Evolutionary conservation across 1,140 invertebrate species (phyloP).

Genomic region (Drosophila subpulchrella): DNA sequence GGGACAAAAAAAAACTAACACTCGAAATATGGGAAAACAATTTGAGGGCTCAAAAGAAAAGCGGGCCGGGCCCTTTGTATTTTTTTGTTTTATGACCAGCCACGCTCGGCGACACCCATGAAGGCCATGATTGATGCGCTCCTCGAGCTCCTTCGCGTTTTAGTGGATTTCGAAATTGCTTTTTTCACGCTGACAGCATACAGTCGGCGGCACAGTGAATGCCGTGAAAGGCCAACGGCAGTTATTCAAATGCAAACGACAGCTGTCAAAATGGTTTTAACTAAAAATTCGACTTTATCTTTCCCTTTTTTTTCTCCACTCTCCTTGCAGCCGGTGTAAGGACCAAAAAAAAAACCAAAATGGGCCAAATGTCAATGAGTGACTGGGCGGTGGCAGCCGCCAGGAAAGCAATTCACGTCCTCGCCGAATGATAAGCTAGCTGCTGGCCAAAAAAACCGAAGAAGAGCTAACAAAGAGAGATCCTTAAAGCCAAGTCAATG

Average conservation of each 20-base stretch:
- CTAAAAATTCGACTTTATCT: slow-evolving; percentile 63
- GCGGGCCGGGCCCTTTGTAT: slow-evolving; percentile 22
- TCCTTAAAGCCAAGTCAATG: slow-evolving; percentile 65
- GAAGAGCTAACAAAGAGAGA: slow-evolving; percentile 16
- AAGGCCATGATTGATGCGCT: slow-evolving; percentile 72
- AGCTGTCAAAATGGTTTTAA: slow-evolving; percentile 78
- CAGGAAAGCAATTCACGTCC: slow-evolving; percentile 21
- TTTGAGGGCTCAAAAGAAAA: slow-evolving; percentile 71
- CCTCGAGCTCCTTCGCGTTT: slow-evolving; percentile 49
- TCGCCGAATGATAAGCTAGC: slow-evolving; percentile 59
- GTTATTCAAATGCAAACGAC: slow-evolving; percentile 83
- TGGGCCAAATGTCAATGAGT: slow-evolving; percentile 58
- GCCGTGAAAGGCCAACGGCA: slow-evolving; percentile 51
- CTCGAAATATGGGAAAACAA: slow-evolving; percentile 72
- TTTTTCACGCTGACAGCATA: slow-evolving; percentile 76
- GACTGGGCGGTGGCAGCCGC: slow-evolving; percentile 22
- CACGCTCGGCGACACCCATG: slow-evolving; percentile 42
- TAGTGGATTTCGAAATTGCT: slow-evolving; percentile 80
- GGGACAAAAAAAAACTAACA: slow-evolving; percentile 14
- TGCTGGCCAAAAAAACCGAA: slow-evolving; percentile 15
- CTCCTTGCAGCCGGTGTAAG: slow-evolving; percentile 25
- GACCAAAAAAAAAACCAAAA: slow-evolving; percentile 10
- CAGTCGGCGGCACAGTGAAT: slow-evolving; percentile 9
- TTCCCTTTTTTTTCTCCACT: slow-evolving; percentile 19
- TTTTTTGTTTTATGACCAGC: slow-evolving; percentile 69